These are phyloP conservation scores for Buathra laborator DNA, from an alignment of 2,888 invertebrate genomes.

Conservation along the genomic window DNA sequence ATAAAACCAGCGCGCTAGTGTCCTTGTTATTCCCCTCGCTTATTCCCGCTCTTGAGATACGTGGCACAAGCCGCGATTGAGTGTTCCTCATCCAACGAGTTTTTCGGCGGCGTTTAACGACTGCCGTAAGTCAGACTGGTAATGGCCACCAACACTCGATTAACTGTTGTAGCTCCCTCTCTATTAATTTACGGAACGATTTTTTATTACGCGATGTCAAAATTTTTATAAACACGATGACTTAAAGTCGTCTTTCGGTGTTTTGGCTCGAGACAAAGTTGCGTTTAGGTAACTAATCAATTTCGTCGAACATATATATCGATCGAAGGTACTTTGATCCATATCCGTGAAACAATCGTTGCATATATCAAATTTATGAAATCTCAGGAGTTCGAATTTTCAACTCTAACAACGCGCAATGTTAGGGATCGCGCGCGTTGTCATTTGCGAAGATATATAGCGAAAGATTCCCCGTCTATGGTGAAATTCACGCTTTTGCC, in stretches of 20 bases:
- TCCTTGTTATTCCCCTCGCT: background rate
- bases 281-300: too few species aligned
- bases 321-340: too few species aligned
- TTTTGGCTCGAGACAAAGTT: too few species aligned
- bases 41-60: background rate
- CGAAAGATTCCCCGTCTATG: background rate
- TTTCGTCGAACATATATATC: too few species aligned
- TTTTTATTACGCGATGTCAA: background rate
- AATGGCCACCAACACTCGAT: conserved; percentile 6
- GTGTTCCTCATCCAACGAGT: conserved; percentile 36
- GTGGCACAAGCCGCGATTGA: background rate
- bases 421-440: background rate
- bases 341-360: too few species aligned
- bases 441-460: background rate
- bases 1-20: conserved; percentile 1
- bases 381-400: too few species aligned
- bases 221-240: conserved; percentile 11
- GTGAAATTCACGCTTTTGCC: conserved; percentile 2
- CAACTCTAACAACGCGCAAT: too few species aligned
- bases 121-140: conserved; percentile 14
- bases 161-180: background rate
- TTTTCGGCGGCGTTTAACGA: conserved; percentile 31
- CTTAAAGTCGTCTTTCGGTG: background rate
- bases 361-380: too few species aligned
- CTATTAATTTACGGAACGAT: conserved; percentile 12